phyloP scores from a whole-genome alignment of 2,888 invertebrate species.

The Pantelozetes paolii region DNA sequence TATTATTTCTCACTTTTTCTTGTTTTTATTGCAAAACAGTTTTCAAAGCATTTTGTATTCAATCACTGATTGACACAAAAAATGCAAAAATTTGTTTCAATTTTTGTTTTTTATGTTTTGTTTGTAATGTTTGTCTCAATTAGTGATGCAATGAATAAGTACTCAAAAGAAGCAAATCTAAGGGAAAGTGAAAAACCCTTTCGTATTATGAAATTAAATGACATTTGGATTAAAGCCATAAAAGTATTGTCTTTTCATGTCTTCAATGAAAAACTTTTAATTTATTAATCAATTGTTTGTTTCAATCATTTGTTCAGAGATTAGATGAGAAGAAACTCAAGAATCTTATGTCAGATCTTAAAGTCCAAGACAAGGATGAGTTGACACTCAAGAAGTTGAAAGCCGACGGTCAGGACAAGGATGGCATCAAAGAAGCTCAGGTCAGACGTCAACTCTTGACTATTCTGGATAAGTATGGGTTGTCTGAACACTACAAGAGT shows the following conservation, averaged over 20 bases:
- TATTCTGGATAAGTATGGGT: constrained; percentile 74
- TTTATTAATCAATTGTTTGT: too few relatives aligned
- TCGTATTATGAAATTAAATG: constrained; percentile 82
- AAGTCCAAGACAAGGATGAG: constrained; percentile 89
- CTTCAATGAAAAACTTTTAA: too few relatives aligned
- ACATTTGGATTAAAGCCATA: constrained; percentile 83
- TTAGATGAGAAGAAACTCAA: constrained; percentile 76
- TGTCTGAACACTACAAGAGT: constrained; percentile 74
- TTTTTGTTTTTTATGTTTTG: too few relatives aligned
- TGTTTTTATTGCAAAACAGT: too few relatives aligned
- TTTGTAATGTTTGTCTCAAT: too few relatives aligned
- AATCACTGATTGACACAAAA: too few relatives aligned
- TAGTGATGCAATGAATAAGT: constrained; percentile 19
- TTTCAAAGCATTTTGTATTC: too few relatives aligned
- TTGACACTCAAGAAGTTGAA: constrained; percentile 73
- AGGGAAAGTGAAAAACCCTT: constrained; percentile 75
- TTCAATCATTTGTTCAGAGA: too few relatives aligned
- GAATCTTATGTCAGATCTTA: constrained; percentile 78
- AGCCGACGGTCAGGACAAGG: constrained; percentile 77
- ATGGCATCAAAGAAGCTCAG: constrained; percentile 75
- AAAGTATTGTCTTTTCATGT: constrained; percentile 59
- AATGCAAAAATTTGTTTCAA: too few relatives aligned
- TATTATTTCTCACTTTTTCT: too few relatives aligned
- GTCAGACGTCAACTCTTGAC: constrained; percentile 68
- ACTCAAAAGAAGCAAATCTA: constrained; percentile 52